phyloP scores from a whole-genome alignment of 2,113 vertebrate genomes.

The Grallaria varia region DNA sequence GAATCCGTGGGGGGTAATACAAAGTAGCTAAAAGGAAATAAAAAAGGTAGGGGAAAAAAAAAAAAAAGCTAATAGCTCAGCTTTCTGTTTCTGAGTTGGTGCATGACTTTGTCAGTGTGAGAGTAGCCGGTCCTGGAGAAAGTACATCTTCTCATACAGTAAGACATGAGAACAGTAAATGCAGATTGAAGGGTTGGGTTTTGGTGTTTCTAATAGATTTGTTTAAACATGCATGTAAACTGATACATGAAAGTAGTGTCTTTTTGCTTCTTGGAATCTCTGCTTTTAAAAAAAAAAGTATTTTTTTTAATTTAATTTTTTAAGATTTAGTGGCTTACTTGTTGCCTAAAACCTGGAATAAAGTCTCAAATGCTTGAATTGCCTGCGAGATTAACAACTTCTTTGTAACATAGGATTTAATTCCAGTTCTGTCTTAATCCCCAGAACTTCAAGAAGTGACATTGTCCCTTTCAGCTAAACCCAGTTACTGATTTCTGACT shows the following conservation, averaged over 20 bases:
- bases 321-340: not conserved
- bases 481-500: not conserved
- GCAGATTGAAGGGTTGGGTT: not conserved
- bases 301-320: too few species aligned
- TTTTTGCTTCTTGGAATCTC: not conserved
- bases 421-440: not conserved
- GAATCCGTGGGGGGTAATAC: not conserved
- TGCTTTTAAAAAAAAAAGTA: not conserved
- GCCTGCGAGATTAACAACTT: not conserved
- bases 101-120: not conserved
- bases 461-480: not conserved
- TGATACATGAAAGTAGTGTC: not conserved
- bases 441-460: not conserved
- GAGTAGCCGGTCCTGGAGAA: not conserved
- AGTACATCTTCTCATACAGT: not conserved
- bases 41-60: not conserved
- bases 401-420: not conserved
- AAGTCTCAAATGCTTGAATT: not conserved
- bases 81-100: not conserved
- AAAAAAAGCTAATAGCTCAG: not conserved
- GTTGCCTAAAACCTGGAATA: not conserved
- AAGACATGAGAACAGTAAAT: not conserved
- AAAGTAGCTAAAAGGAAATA: not conserved
- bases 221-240: not conserved
- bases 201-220: not conserved